Percentiles rank a stretch among this genome's conserved stretches.
These are phyloP conservation scores for Hypsibius dujardini DNA, from an alignment of 1,140 invertebrate genomes.

Conservation along the genomic window DNA sequence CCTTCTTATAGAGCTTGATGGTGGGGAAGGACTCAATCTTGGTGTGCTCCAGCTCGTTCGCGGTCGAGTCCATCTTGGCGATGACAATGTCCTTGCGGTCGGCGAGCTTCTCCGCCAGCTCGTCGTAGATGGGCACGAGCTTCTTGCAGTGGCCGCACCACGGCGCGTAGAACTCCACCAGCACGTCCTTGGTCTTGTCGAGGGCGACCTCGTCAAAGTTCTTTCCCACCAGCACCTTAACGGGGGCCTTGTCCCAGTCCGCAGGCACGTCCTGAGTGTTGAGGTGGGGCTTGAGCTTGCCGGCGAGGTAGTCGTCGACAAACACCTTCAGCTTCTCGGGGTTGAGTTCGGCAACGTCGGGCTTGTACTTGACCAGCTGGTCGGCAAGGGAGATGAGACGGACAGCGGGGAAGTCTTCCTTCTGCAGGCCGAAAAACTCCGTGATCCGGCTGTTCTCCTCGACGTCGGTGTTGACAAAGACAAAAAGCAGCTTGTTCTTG, in stretches of 20 bases:
- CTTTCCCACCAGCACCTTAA: conserved; percentile 77
- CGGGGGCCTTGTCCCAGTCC: conserved; percentile 88
- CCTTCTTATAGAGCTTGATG: conserved; percentile 81
- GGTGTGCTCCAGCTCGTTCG: conserved; percentile 84
- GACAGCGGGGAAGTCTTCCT: conserved; percentile 71
- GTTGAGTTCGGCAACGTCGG: conserved; percentile 53
- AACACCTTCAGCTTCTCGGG: conserved; percentile 61
- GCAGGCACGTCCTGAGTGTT: conserved; percentile 80
- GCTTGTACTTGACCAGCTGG: conserved; percentile 97
- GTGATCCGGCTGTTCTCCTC: conserved; percentile 89
- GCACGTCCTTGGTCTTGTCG: conserved; percentile 70
- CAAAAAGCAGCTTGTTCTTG: conserved; percentile 77
- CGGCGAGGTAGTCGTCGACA: conserved; percentile 66
- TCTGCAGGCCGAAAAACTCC: conserved; percentile 97
- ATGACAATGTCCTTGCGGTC: conserved; percentile 67
- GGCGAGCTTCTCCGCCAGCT: conserved; percentile 68
- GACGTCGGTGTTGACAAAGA: conserved; percentile 82
- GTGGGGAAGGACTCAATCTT: conserved; percentile 93
- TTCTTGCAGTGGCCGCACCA: conserved; percentile 94
- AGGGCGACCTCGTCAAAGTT: conserved; percentile 89
- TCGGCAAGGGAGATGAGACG: conserved; percentile 83
- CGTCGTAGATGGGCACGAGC: conserved; percentile 81
- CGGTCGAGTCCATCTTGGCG: conserved; percentile 95
- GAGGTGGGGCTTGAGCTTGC: conserved; percentile 51
- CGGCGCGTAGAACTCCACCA: conserved; percentile 97